phyloP scores from a whole-genome alignment of 2,888 invertebrate species.

The Meghimatium bilineatum region DNA sequence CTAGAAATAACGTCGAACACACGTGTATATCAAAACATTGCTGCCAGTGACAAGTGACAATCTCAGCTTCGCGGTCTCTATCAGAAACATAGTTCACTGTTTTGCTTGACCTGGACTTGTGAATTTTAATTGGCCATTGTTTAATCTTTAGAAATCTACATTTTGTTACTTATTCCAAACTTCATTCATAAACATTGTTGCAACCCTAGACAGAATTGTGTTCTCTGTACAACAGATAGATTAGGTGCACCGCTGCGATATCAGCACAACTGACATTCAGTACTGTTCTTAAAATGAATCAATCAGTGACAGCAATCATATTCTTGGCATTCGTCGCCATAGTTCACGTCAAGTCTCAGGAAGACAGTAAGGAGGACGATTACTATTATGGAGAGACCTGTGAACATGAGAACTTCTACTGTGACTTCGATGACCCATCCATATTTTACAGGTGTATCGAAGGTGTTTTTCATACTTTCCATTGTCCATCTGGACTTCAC shows the following conservation, averaged over 20 bases:
- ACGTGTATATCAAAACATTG: too few relatives aligned
- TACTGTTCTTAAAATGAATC: background rate
- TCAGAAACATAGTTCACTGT: too few relatives aligned
- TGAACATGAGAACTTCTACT: slow-evolving; percentile 54
- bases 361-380: background rate
- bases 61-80: too few relatives aligned
- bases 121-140: too few relatives aligned
- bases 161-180: too few relatives aligned
- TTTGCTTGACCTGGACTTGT: too few relatives aligned
- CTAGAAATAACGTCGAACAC: too few relatives aligned
- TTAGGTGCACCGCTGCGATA: background rate
- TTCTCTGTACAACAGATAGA: too few relatives aligned
- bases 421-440: slow-evolving; percentile 53
- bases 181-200: too few relatives aligned
- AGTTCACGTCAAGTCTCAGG: background rate
- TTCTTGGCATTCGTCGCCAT: background rate
- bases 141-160: too few relatives aligned
- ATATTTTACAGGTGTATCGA: slow-evolving; percentile 56
- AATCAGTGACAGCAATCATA: background rate
- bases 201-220: too few relatives aligned
- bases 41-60: too few relatives aligned
- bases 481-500: slow-evolving; percentile 28
- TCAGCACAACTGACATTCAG: background rate
- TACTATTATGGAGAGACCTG: slow-evolving; percentile 29
- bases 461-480: slow-evolving; percentile 49